Evolutionary conservation across 2,888 invertebrate species (phyloP).

Genomic region (Colostygia pectinataria): DNA sequence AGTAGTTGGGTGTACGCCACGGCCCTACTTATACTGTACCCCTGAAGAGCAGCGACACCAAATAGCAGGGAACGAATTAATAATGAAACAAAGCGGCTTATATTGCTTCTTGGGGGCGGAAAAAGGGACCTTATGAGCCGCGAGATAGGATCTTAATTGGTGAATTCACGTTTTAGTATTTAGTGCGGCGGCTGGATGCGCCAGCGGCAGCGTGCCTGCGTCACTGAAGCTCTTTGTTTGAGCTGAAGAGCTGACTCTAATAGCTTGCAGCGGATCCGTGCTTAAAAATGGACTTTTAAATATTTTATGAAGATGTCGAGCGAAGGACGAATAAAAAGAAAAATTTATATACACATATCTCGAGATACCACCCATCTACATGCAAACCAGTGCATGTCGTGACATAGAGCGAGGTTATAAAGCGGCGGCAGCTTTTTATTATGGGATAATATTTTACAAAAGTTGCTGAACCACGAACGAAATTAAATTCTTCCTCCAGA

Average conservation of each 20-base stretch:
- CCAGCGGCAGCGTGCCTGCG: conserved; percentile 66
- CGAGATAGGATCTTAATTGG: conserved; percentile 76
- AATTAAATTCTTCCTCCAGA: conserved; percentile 26
- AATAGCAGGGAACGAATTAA: conserved; percentile 77
- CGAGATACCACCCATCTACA: conserved; percentile 31
- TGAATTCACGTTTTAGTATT: conserved; percentile 54
- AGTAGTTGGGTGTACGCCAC: conserved; percentile 61
- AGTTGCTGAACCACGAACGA: conserved; percentile 21
- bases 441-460: conserved; percentile 20
- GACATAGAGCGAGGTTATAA: conserved; percentile 25
- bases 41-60: conserved; percentile 75
- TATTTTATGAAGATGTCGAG: conserved; percentile 71
- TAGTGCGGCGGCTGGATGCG: conserved; percentile 60
- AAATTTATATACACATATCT: conserved; percentile 39
- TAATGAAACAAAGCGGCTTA: conserved; percentile 73
- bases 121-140: conserved; percentile 64
- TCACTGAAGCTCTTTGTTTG: conserved; percentile 79
- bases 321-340: conserved; percentile 52
- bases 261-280: conserved; percentile 78
- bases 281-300: conserved; percentile 80
- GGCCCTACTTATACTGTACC: conserved; percentile 65
- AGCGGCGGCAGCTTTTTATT: conserved; percentile 24
- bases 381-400: conserved; percentile 31
- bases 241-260: conserved; percentile 80
- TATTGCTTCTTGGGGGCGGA: conserved; percentile 44